Evolutionary conservation across 2,113 vertebrate genomes (phyloP).

Genomic region (Pica pica): DNA sequence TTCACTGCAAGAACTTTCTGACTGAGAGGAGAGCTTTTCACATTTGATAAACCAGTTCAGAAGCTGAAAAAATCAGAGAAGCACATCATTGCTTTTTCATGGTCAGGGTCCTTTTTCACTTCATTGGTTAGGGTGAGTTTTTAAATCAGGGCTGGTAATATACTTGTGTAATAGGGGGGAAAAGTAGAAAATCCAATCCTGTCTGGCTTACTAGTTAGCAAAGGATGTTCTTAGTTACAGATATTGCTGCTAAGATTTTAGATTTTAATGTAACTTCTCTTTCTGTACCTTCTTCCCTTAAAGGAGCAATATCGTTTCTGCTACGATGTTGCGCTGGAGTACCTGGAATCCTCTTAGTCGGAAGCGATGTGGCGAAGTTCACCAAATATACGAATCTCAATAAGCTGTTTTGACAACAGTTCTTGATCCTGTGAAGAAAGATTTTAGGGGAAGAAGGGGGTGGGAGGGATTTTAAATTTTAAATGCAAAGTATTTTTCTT

Average conservation of each 20-base stretch:
- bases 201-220: neutral
- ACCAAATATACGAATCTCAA: conserved; percentile 32
- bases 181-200: neutral
- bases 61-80: neutral
- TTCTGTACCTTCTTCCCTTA: neutral
- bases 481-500: conserved; percentile 84
- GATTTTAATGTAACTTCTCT: neutral
- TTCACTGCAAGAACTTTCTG: neutral
- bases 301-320: conserved; percentile 99
- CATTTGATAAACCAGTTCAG: neutral
- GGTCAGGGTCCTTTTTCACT: neutral
- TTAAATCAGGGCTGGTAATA: neutral
- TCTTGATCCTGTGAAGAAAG: conserved; percentile 70
- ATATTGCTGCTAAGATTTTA: neutral
- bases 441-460: conserved; percentile 68
- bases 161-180: neutral
- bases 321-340: conserved; percentile 94
- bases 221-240: neutral
- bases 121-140: neutral
- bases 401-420: conserved; percentile 64
- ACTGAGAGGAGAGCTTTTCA: neutral
- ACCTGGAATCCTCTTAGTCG: conserved; percentile 89
- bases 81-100: neutral
- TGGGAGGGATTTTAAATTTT: conserved; percentile 74
- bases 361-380: conserved; percentile 33